Base-by-base conservation (phyloP, 2,113 vertebrate species). In the Deroptyus accipitrinus region DNA sequence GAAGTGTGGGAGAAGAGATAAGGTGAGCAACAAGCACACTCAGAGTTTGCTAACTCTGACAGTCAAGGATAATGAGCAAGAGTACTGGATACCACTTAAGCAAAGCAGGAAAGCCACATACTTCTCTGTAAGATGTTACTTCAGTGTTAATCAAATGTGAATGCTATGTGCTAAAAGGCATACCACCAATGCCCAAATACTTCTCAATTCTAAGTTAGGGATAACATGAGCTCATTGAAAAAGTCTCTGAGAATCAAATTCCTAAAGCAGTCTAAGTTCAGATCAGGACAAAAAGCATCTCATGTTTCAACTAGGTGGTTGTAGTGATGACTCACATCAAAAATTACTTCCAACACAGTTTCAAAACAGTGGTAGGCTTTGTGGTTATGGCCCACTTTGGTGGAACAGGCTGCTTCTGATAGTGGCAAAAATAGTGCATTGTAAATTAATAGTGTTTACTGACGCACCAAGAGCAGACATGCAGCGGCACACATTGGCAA, bases 141-240 rank as follows among this genome's bases (percentile, higher is more conserved):
- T 3, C 19, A 20, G 1, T 30, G 28, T 80, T 95, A 76, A 64
- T 4, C 27, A 79, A 37, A 84, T 59, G 20, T 2, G 4, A 72
- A 35, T 64, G 19, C n/a, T 70, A 1, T 0, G 0, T 63, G 41
- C 51, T 54, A 1, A 41, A 28, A 39, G 52, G 28, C 20, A 17
- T 54, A 25, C 30, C 19, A 51, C 31, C 39, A 59, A 0, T 66
- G 52, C 18, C 13, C 42, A 55, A 69, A 35, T 37, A 42, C 24
- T 85, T 8, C 12, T 15, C 14, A 15, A 41, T 27, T 87, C 39
- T 73, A 92, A 85, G 25, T 17, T 41, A 31, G 15, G 24, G 41
- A 13, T 93, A 80, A 48, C 28, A 42, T 33, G 55, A 95, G 16
- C 17, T 48, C 30, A 13, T 55, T 1, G 6, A 27, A 52, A 37